These are phyloP conservation scores for Papilio polytes DNA, from an alignment of 1,140 invertebrate species.

Conservation along the genomic window DNA sequence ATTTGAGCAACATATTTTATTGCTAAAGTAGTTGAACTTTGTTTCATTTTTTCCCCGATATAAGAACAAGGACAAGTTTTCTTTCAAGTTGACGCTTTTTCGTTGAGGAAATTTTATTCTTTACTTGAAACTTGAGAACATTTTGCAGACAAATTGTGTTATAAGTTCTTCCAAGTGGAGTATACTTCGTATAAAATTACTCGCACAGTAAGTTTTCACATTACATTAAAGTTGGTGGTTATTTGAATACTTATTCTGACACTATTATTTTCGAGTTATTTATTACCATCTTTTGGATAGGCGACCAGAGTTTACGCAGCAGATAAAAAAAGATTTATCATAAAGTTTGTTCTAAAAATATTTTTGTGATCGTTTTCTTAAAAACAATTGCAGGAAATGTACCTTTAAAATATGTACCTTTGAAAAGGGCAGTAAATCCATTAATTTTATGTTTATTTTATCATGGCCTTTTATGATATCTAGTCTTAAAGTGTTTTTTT, in stretches of 20 bases:
- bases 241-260: slow-evolving; percentile 19
- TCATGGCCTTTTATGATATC: too few species aligned
- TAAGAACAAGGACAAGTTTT: slow-evolving; percentile 26
- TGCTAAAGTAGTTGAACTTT: neutral
- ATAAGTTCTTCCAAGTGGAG: slow-evolving; percentile 38
- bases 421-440: too few species aligned
- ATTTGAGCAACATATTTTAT: slow-evolving; percentile 39
- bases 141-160: slow-evolving; percentile 42
- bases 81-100: slow-evolving; percentile 38
- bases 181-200: slow-evolving; percentile 38
- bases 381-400: too few species aligned
- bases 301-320: neutral
- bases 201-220: slow-evolving; percentile 15
- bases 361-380: too few species aligned
- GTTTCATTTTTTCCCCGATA: slow-evolving; percentile 18
- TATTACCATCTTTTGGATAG: neutral
- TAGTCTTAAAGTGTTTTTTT: too few species aligned
- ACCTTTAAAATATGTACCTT: too few species aligned
- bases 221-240: slow-evolving; percentile 24
- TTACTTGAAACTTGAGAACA: slow-evolving; percentile 39
- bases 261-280: slow-evolving; percentile 22
- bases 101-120: slow-evolving; percentile 37
- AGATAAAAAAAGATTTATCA: too few species aligned
- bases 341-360: too few species aligned
- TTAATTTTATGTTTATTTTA: too few species aligned